Evolutionary conservation across 2,888 invertebrate genomes (phyloP), one percentile per base, ranked within the genome.

Genomic region (Plutella xylostella): DNA sequence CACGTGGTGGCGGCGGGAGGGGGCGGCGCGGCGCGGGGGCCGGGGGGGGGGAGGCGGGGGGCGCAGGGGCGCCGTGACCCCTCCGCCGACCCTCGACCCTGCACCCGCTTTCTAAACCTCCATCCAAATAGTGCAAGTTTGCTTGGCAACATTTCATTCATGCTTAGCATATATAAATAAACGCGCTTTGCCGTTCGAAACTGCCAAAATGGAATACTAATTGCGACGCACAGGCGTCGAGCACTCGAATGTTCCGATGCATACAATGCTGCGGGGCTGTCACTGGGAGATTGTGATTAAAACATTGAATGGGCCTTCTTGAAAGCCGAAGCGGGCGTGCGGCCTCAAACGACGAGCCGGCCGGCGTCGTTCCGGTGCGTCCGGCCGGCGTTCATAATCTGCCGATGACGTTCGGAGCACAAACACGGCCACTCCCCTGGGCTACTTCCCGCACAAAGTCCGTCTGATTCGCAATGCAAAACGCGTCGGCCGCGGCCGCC

Each of bases 131-230:
- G 73, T 76, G 75, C 78, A 73, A 74, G 79, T 80, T 80, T 82
- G 79, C 79, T 82, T 78, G 79, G 78, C 78, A 78, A 82, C 80
- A 82, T 80, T 80, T 83, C 82, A 82, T 80, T 83, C 82, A 82
- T 80, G 77, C 82, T 83, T 82, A 83, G 75, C 74, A 76, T 80
- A 74, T 77, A 80, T 80, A 82, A 82, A 80, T 82, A 79, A 77
- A 25, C 17, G 25, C 39, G 39, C 38, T 7, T n/a, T n/a, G n/a
- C n/a, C n/a, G n/a, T n/a, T n/a, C n/a, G n/a, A n/a, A n/a, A n/a
- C n/a, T n/a, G n/a, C n/a, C n/a, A n/a, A n/a, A n/a, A n/a, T n/a
- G n/a, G n/a, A n/a, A n/a, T n/a, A n/a, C n/a, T n/a, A n/a, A n/a
- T n/a, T n/a, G n/a, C n/a, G n/a, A n/a, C n/a, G n/a, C n/a, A n/a